Base-by-base conservation (phyloP, 2,113 vertebrate species). In the Platichthys stellatus region DNA sequence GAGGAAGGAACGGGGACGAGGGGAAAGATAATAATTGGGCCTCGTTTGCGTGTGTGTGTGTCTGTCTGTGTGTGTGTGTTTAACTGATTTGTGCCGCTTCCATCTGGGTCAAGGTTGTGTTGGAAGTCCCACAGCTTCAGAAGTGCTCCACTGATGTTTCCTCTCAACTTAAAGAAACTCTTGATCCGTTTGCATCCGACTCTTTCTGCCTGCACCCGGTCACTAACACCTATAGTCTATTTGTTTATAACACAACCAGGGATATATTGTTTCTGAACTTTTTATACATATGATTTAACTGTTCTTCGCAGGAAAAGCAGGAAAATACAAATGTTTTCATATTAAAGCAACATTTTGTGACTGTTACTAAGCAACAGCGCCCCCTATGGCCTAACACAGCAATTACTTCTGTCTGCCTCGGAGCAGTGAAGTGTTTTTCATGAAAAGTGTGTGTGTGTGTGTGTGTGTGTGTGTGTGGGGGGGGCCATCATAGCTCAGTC, bases 51-150 rank as follows among this genome's bases (percentile, higher is more conserved):
- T 76, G 43, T 64, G 51, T 63, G 70, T 80, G 31, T 31, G 1
- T n/a, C n/a, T n/a, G n/a, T n/a, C n/a, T 31, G 31, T 24, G 1
- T 24, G 24, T 31, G 53, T 70, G 72, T 66, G 66, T 80, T 85
- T 76, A 47, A 61, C 45, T 62, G 59, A 73, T 74, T 71, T 35
- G 49, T 80, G 62, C 76, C 28, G 53, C 51, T 64, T 67, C 66
- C 64, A 92, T 90, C 40, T 90, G 81, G 90, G 91, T 92, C 90
- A 94, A 94, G 93, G 92, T 93, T 85, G 66, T 58, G 40, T 9
- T 56, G 61, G 45, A 26, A 56, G 43, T 24, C 51, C 10, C 63
- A 45, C 24, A 72, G 51, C 72, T 77, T 60, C 31, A 23, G 26
- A 60, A 65, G 56, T 13, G 20, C 49, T 43, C 61, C 62, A 45